These are phyloP conservation scores for Hemibagrus guttatus DNA, from an alignment of 2,797 vertebrate genomes.

Conservation along the genomic window DNA sequence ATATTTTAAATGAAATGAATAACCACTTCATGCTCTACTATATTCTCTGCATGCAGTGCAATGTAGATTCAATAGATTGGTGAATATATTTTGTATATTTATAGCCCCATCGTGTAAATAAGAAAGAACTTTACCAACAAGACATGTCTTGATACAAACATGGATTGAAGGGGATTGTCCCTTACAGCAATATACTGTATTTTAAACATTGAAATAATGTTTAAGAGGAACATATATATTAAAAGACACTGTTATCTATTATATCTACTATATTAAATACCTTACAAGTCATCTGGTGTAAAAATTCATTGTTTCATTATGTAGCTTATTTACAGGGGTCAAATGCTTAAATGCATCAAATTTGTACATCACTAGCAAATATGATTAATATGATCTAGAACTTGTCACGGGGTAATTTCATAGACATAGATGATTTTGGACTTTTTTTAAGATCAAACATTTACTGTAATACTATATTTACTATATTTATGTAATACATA, in stretches of 20 bases:
- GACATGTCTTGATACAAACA: slow-evolving; percentile 43
- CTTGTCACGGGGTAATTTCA: neutral
- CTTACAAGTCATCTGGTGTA: slow-evolving; percentile 6
- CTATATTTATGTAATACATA: too few relatives aligned
- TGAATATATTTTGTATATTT: slow-evolving; percentile 51
- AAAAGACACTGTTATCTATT: slow-evolving; percentile 30
- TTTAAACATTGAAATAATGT: slow-evolving; percentile 26
- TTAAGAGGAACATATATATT: slow-evolving; percentile 23
- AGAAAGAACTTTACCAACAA: slow-evolving; percentile 39
- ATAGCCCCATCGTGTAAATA: slow-evolving; percentile 41
- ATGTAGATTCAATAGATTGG: slow-evolving; percentile 44
- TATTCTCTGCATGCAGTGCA: slow-evolving; percentile 55
- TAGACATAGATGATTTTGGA: neutral
- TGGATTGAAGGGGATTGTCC: slow-evolving; percentile 44
- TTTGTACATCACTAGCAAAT: neutral
- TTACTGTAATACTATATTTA: neutral
- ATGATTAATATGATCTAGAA: neutral
- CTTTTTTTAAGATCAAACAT: neutral
- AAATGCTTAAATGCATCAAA: neutral
- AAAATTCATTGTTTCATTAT: neutral
- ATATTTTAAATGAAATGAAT: slow-evolving; percentile 34
- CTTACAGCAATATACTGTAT: slow-evolving; percentile 30
- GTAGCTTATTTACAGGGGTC: neutral
- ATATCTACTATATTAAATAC: slow-evolving; percentile 35
- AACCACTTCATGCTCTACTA: slow-evolving; percentile 34